Base-by-base conservation (phyloP, 1,140 invertebrate genomes). In the Rhyacophila brunnea region DNA sequence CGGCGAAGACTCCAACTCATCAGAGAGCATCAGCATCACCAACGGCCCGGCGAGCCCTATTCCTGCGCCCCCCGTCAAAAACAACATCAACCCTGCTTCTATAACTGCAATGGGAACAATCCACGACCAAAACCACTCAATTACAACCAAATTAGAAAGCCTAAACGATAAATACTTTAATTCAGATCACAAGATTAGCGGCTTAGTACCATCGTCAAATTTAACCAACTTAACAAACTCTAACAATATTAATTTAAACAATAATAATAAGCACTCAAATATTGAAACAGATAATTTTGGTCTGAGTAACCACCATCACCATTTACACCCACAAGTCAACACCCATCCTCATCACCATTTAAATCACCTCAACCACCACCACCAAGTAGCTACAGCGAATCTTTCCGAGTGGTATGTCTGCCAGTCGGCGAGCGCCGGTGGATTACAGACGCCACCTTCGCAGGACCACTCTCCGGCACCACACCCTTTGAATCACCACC, bases 141-240 rank as follows among this genome's bases (percentile, higher is more conserved):
- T 79, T 53, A 74, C 77, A 4, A 71, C 75, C 54, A 79, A 78
- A 61, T 61, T 79, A 49, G 75, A 79, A 45, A 77, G 74, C 61
- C 70, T 79, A 14, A 78, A 79, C 59, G 74, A 77, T 36, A 79
- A 79, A 61, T 79, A 79, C 65, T 72, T 79, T 57, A 78, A 72
- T 35, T 71, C 74, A 6, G 74, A 77, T 38, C 15, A 23, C 15
- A 75, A 77, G 51, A 70, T 74, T 47, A 70, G 73, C 13, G 65
- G 72, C 15, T 68, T 70, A 13, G 69, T 70, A 5, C 67, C 68
- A 7, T 70, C 71, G 0, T 69, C 70, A 9, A 14, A n/a, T 17
- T 19, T 51, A n/a, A 43, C 46, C 17, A 59, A 64, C 36, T 50
- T 28, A 2, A 76, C 75, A 44, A 70, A 72, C 20, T 68, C 74